Evolutionary conservation across 2,113 vertebrate species (phyloP).

Genomic region (Odontesthes bonariensis): DNA sequence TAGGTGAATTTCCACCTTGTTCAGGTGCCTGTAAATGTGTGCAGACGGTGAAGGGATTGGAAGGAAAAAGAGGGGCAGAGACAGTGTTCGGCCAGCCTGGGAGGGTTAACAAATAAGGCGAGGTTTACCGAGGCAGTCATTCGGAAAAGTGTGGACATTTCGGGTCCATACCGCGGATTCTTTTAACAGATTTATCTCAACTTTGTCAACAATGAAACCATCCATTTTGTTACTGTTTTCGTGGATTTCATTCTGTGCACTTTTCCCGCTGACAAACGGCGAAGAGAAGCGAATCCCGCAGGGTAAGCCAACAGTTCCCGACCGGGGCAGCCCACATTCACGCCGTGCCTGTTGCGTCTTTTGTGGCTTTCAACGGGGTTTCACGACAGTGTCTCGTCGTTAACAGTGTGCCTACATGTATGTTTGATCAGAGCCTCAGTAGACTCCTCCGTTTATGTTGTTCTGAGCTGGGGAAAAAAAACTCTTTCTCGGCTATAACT

Average conservation of each 20-base stretch:
- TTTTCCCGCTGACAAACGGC: slow-evolving; percentile 23
- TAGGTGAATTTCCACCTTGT: background rate
- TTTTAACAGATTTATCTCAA: background rate
- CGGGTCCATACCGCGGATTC: too few species aligned
- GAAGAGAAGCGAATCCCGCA: slow-evolving; percentile 58
- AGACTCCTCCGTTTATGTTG: background rate
- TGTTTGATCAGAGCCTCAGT: too few species aligned
- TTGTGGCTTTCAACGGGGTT: background rate
- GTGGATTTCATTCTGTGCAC: background rate
- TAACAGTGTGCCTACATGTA: too few species aligned
- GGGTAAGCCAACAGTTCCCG: slow-evolving; percentile 62
- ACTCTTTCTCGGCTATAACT: background rate
- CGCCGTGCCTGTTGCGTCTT: too few species aligned
- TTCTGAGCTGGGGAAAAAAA: background rate
- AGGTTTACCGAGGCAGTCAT: background rate
- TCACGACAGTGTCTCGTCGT: background rate
- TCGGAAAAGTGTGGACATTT: background rate
- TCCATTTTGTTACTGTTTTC: slow-evolving; percentile 5
- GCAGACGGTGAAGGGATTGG: too few species aligned
- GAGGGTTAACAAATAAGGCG: background rate
- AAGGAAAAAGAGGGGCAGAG: too few species aligned
- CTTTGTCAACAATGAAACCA: slow-evolving; percentile 42
- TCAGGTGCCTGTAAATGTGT: background rate
- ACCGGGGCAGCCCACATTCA: background rate
- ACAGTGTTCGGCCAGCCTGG: background rate